A percentile compares a stretch with the other conserved stretches of the same genome.
phyloP scores from a whole-genome alignment of 2,113 vertebrate species.

The Sapayoa aenigma region DNA sequence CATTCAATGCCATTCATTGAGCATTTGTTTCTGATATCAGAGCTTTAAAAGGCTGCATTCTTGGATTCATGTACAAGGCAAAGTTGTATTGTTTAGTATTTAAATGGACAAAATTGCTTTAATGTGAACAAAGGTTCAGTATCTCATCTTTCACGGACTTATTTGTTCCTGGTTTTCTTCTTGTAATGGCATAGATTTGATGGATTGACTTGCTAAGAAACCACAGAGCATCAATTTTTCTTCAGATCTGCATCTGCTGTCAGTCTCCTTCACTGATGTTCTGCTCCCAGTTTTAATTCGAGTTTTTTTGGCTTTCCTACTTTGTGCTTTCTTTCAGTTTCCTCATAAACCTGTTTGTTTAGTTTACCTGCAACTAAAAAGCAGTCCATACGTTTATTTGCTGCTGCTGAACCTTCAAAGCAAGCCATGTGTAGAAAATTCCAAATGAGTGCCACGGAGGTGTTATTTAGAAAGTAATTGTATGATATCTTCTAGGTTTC shows the following conservation, averaged over 20 bases:
- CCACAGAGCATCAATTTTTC: not conserved
- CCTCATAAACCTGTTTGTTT: not conserved
- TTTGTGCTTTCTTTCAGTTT: not conserved
- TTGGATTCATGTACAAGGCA: not conserved
- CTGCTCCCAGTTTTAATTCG: not conserved
- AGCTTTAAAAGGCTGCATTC: not conserved
- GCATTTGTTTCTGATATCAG: not conserved
- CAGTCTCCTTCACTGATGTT: not conserved
- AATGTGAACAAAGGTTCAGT: not conserved
- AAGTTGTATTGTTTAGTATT: not conserved
- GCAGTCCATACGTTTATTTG: not conserved
- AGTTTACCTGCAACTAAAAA: not conserved
- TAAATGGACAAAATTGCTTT: not conserved
- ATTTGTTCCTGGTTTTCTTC: not conserved
- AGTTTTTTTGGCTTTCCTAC: not conserved
- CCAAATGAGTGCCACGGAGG: not conserved
- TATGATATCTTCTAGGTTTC: not conserved
- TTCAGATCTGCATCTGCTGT: not conserved
- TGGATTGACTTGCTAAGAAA: not conserved
- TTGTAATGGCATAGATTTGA: not conserved
- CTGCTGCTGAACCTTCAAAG: not conserved
- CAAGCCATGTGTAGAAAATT: not conserved
- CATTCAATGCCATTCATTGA: not conserved
- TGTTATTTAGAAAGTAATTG: not conserved
- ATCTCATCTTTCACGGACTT: not conserved